These are phyloP conservation scores for Dynastes tityus DNA, from an alignment of 2,888 invertebrate genomes.

Conservation along the genomic window DNA sequence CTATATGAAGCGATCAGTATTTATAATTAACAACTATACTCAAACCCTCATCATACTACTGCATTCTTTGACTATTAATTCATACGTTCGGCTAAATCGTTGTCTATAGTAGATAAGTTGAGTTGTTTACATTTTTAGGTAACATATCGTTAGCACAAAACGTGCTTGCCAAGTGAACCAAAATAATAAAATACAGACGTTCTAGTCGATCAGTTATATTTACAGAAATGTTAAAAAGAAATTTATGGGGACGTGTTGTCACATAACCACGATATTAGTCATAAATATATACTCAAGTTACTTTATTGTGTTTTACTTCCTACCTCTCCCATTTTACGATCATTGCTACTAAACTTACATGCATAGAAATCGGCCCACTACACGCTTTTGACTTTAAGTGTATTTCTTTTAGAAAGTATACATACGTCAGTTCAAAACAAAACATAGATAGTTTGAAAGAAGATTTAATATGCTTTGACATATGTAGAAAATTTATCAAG, in stretches of 20 bases:
- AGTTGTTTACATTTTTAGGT: slow-evolving; percentile 56
- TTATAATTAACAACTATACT: slow-evolving; percentile 16
- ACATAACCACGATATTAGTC: slow-evolving; percentile 52
- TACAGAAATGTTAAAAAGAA: slow-evolving; percentile 47
- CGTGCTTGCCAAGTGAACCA: slow-evolving; percentile 62
- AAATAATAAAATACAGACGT: slow-evolving; percentile 58
- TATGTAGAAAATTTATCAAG: too few species aligned
- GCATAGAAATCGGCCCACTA: too few species aligned
- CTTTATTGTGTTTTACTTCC: slow-evolving; percentile 46
- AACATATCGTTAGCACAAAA: slow-evolving; percentile 62
- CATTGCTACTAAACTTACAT: too few species aligned
- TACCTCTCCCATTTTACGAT: background rate
- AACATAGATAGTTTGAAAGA: too few species aligned
- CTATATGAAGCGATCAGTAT: slow-evolving; percentile 16
- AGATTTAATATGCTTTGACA: too few species aligned
- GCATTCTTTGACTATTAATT: slow-evolving; percentile 1
- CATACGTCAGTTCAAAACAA: too few species aligned
- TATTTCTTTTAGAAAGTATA: too few species aligned
- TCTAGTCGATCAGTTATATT: slow-evolving; percentile 58
- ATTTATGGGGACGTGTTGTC: slow-evolving; percentile 57
- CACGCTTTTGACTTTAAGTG: too few species aligned
- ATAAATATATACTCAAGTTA: slow-evolving; percentile 60
- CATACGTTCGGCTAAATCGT: slow-evolving; percentile 11
- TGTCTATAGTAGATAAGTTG: slow-evolving; percentile 40
- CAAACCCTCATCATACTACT: background rate